A percentile compares a stretch with the other conserved stretches of the same genome.
Conservation (phyloP, 2,888 invertebrate species). For the Psylliodes chrysocephalus region DNA sequence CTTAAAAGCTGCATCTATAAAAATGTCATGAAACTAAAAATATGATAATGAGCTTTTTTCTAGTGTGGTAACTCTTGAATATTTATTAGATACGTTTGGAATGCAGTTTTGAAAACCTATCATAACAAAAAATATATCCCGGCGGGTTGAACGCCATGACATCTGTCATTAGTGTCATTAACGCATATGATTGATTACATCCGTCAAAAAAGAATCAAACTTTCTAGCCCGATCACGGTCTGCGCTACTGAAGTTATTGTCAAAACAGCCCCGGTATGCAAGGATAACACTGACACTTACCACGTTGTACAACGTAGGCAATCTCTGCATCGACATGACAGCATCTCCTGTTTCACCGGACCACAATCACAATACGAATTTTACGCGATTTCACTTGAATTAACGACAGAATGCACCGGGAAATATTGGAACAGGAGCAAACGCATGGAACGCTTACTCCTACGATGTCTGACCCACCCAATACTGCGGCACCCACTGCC, state of each 20-base stretch:
- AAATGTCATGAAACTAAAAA: too few relatives aligned
- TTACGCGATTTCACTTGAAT: conserved; percentile 36
- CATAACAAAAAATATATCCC: too few relatives aligned
- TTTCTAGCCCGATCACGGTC: conserved; percentile 14
- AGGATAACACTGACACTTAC: conserved; percentile 41
- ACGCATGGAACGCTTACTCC: conserved; percentile 54
- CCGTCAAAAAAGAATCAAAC: neutral
- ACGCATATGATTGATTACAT: conserved; percentile 20
- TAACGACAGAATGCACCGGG: conserved; percentile 36
- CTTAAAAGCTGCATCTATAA: too few relatives aligned
- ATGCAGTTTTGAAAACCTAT: too few relatives aligned
- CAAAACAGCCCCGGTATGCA: conserved; percentile 12
- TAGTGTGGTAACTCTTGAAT: too few relatives aligned
- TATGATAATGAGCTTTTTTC: too few relatives aligned
- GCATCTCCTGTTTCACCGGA: conserved; percentile 27
- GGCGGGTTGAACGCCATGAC: neutral
- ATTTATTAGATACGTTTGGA: too few relatives aligned
- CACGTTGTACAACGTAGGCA: conserved; percentile 39
- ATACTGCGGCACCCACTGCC: conserved; percentile 65
- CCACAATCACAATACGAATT: conserved; percentile 26
- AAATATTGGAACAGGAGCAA: conserved; percentile 42
- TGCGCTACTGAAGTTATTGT: conserved; percentile 27
- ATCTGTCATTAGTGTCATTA: conserved; percentile 27
- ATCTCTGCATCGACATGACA: conserved; percentile 43
- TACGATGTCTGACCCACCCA: conserved; percentile 66